Base-by-base conservation (phyloP, 2,888 invertebrate genomes). In the Caenorhabditis becei region DNA sequence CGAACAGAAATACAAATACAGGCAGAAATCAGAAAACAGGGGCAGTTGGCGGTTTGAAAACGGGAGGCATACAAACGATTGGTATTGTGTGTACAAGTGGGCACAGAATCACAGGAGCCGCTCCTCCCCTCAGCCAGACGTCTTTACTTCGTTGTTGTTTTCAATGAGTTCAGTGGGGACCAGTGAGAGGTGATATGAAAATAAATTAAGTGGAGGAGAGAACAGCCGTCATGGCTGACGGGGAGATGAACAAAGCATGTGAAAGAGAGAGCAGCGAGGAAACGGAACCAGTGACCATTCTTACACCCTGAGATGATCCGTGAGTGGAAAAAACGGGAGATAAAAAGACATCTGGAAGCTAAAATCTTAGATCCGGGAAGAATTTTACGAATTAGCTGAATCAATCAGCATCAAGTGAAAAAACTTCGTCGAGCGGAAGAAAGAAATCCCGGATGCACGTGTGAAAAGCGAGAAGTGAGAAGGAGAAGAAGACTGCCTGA, bases 1-100 rank as follows among this genome's bases (percentile, higher is more conserved):
- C 32, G 18, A 54, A 24, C 7, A 44, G 18, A 23, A 65, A 53
- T n/a, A 23, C 18, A 58, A 35, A 28, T 51, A 41, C 41, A 14
- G 14, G 14, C 41, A 53, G 26, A 67, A 23, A 56, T 20, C 51
- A 20, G 35, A 24, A 32, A n/a, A 20, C 23, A 26, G 58, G 18
- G 58, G 49, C 20, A 47, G 20, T 26, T n/a, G 49, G 47, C 14
- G 59, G 37, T 58, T 58, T 26, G 67, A 49, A n/a, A 69, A 49
- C 47, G 53, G 53, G 47, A 37, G 37, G 44, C 54, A n/a, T n/a
- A n/a, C n/a, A n/a, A n/a, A n/a, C n/a, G n/a, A n/a, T n/a, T n/a
- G 66, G 54, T 66, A 41, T 67, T 69, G 70, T 70, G 70, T 70
- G 70, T 61, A 70, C 70, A 70, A 61, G 61, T 61, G 61, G 61